Evolutionary conservation across 2,888 invertebrate species (phyloP).

Genomic region (Melinaea menophilus): DNA sequence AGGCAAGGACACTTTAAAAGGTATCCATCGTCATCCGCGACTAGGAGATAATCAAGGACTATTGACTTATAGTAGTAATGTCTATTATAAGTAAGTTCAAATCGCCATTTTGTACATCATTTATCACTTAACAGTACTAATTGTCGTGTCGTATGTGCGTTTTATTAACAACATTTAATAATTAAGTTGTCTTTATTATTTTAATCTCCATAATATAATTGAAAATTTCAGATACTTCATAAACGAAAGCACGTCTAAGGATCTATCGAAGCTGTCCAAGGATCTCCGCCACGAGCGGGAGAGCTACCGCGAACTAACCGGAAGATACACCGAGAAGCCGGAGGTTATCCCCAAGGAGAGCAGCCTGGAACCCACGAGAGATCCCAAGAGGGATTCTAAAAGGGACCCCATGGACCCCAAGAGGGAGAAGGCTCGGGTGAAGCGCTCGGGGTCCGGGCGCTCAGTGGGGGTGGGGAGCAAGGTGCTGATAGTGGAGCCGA

Average conservation of each 20-base stretch:
- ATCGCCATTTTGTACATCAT: not conserved
- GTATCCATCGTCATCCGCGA: conserved; percentile 11
- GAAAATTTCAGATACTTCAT: conserved; percentile 56
- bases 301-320: conserved; percentile 69
- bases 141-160: no score
- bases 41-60: not conserved
- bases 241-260: conserved; percentile 68
- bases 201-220: not conserved
- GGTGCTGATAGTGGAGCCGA: conserved; percentile 66
- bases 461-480: conserved; percentile 69
- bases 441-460: conserved; percentile 63
- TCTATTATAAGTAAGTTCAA: no score
- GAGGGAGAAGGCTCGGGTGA: conserved; percentile 67
- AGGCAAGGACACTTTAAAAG: conserved; percentile 49
- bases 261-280: conserved; percentile 67
- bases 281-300: conserved; percentile 72
- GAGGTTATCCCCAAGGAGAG: conserved; percentile 60
- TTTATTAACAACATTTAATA: not conserved
- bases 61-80: no score
- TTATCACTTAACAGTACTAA: conserved; percentile 1
- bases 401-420: conserved; percentile 55
- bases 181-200: not conserved
- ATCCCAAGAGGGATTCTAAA: conserved; percentile 52
- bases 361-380: conserved; percentile 42
- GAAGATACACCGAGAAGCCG: conserved; percentile 67